Evolutionary conservation across 2,888 invertebrate species (phyloP).

Genomic region (Cosmopolites sordidus): DNA sequence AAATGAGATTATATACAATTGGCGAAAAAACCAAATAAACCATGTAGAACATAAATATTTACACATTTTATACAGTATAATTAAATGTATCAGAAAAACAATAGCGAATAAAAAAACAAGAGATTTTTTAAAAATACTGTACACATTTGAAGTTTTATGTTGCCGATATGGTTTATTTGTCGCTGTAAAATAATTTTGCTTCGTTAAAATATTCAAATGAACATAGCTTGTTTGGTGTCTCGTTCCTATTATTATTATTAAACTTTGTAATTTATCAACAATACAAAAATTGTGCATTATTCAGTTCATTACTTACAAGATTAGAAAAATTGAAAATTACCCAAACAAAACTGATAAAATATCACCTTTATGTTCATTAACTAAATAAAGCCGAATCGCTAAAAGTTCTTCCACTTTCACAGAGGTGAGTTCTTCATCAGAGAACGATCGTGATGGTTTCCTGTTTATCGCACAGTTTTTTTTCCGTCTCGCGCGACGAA

Average conservation of each 20-base stretch:
- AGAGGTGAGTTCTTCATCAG: constrained; percentile 9
- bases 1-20: constrained; percentile 14
- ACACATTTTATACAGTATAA: constrained; percentile 10
- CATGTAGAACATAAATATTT: constrained; percentile 15
- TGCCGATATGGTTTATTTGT: constrained; percentile 15
- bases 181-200: constrained; percentile 8
- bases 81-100: background rate
- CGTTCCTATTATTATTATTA: constrained; percentile 23
- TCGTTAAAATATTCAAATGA: constrained; percentile 6
- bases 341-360: constrained; percentile 15
- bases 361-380: constrained; percentile 20
- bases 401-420: constrained; percentile 22
- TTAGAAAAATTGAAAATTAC: constrained; percentile 22
- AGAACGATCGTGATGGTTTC: constrained; percentile 22
- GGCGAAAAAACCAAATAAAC: constrained; percentile 13
- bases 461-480: constrained; percentile 18
- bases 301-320: constrained; percentile 22
- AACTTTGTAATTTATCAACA: constrained; percentile 27
- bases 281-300: constrained; percentile 25
- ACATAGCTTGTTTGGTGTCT: constrained; percentile 20
- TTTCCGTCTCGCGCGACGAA: constrained; percentile 15
- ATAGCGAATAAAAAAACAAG: constrained; percentile 3
- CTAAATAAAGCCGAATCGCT: constrained; percentile 22
- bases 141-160: constrained; percentile 12
- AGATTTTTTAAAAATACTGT: constrained; percentile 8